These are phyloP conservation scores for Tinamus guttatus DNA, from an alignment of 2,113 vertebrate genomes.

Conservation along the genomic window DNA sequence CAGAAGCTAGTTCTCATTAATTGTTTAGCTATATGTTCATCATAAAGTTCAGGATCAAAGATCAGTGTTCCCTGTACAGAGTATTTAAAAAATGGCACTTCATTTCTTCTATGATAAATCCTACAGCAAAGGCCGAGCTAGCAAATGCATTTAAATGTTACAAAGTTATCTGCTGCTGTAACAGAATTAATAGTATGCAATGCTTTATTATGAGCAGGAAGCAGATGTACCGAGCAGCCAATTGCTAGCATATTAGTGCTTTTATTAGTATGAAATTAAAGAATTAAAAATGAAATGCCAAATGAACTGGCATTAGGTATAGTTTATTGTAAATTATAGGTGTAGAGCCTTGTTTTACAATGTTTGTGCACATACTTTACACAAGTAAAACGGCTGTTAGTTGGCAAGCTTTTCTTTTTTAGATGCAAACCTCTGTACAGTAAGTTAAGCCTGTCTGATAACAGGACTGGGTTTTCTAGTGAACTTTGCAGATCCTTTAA, in stretches of 20 bases:
- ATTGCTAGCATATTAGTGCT: background rate
- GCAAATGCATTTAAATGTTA: background rate
- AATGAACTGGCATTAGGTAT: background rate
- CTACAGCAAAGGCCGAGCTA: background rate
- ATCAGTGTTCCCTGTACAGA: background rate
- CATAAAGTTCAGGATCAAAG: background rate
- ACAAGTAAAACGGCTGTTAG: background rate
- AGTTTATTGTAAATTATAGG: background rate
- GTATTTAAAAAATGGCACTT: background rate
- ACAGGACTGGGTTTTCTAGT: background rate
- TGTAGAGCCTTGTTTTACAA: background rate
- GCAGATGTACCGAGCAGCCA: background rate
- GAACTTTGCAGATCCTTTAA: background rate
- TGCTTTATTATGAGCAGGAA: background rate
- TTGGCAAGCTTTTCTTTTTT: background rate
- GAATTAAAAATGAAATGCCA: background rate
- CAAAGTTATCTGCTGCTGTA: background rate
- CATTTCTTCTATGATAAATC: background rate
- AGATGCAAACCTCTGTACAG: background rate
- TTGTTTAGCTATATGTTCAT: background rate
- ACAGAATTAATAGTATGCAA: background rate
- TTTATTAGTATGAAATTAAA: background rate
- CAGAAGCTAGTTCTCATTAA: background rate
- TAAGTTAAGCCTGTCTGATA: background rate
- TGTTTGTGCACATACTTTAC: background rate